Evolutionary conservation across 2,113 vertebrate genomes (phyloP).

Genomic region (chimpanzee (Pan troglodytes)): DNA sequence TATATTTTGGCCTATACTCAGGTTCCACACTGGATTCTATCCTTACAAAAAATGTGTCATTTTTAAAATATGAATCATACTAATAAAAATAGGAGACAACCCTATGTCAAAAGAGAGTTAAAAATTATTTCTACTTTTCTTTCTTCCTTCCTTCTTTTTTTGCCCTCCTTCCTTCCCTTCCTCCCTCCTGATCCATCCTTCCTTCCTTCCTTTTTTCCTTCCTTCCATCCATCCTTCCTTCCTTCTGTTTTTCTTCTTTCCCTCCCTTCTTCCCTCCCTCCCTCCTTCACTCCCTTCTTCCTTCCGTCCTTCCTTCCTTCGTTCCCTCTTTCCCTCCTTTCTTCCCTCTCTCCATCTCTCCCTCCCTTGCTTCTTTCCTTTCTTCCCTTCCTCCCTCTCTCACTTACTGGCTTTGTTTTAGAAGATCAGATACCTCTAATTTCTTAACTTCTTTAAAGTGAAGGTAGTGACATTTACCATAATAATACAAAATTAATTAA

Average conservation of each 20-base stretch:
- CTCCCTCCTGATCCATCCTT: accelerated
- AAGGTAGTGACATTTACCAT: background rate
- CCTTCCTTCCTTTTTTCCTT: no score
- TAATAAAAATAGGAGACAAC: background rate
- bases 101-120: background rate
- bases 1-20: background rate
- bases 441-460: background rate
- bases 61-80: background rate
- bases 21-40: background rate
- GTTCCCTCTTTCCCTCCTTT: no score
- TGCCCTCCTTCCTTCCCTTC: no score
- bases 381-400: no score
- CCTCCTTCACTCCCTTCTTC: no score
- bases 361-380: no score
- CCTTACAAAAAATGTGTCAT: background rate
- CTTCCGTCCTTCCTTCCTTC: no score
- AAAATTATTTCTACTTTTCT: background rate
- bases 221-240: no score
- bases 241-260: no score
- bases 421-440: background rate
- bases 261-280: no score
- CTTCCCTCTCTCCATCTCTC: no score
- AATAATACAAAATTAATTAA: background rate
- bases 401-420: background rate
- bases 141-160: background rate